Base-by-base conservation (phyloP, 2,113 vertebrate species). In the Heterochromis multidens region DNA sequence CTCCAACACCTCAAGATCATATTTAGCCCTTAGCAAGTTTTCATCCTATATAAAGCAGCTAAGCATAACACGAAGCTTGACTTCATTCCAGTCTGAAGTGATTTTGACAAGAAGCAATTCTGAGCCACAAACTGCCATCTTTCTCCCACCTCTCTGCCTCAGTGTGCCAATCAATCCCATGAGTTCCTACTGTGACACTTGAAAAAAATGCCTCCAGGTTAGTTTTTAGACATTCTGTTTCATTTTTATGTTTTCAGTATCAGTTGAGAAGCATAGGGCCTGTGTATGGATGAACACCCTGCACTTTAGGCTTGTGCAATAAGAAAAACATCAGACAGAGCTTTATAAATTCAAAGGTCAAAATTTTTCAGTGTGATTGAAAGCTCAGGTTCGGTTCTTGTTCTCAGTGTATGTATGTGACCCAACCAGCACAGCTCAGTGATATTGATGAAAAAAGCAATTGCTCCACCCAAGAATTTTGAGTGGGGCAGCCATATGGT, bases 401-500 rank as follows among this genome's bases (percentile, higher is more conserved):
- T 56, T 83, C 27, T 37, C 27, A 87, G 67, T 56, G 46, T 29
- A 61, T 76, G 19, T 4, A 25, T 17, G 43, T 27, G 70, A 79
- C 70, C 72, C 72, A 60, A 62, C 77, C 83, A 56, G 62, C 72
- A 62, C 31, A 82, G 77, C 82, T 78, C 37, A 17, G 43, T 16
- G 40, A 85, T 80, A 77, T 60, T 80, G 35, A 86, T 82, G 49
- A 85, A 83, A 82, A 29, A 27, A 76, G 49, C 11, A 70, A 27
- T 70, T 13, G 27, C 23, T 43, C 62, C 62, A 37, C 35, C 14
- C 5, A 57, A 29, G 40, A 81, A 59, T 80, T 58, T 43, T 43
- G 83, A 91, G 85, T 43, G 17, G 17, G 13, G 49, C 17, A 63
- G 60, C 87, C 94, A 92, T 91, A 89, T 93, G 91, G 86, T 8